phyloP scores from a whole-genome alignment of 1,140 invertebrate genomes.

The Diabrotica virgifera region DNA sequence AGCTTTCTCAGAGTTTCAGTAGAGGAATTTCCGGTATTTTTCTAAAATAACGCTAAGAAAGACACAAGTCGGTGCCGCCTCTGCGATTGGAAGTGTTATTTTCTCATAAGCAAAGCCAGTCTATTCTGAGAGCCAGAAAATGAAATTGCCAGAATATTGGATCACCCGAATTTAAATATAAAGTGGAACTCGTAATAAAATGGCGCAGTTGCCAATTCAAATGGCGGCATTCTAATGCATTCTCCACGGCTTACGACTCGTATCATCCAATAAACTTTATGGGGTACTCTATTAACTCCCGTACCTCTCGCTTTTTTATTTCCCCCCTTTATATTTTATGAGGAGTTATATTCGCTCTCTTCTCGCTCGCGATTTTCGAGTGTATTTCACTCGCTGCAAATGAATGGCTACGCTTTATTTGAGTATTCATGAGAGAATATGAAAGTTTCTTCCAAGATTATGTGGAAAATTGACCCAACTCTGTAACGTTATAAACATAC shows the following conservation, averaged over 20 bases:
- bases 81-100: conserved; percentile 9
- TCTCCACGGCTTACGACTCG: conserved; percentile 24
- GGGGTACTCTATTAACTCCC: conserved; percentile 30
- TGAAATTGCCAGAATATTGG: conserved; percentile 41
- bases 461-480: no score
- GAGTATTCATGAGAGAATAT: neutral
- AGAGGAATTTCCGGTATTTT: no score
- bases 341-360: conserved; percentile 13
- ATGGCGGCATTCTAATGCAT: conserved; percentile 28
- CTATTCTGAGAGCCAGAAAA: conserved; percentile 30
- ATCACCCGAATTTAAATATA: conserved; percentile 42
- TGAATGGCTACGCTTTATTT: neutral
- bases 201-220: conserved; percentile 30
- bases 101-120: conserved; percentile 17
- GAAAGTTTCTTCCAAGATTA: no score
- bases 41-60: no score
- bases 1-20: no score
- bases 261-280: conserved; percentile 35
- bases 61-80: neutral
- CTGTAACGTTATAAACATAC: no score
- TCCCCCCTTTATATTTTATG: conserved; percentile 17
- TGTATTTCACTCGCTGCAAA: neutral
- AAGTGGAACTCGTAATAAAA: conserved; percentile 42
- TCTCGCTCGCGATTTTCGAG: conserved; percentile 5
- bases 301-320: conserved; percentile 32